phyloP scores from a whole-genome alignment of 2,888 invertebrate genomes.

The Drosophila subsilvestris region DNA sequence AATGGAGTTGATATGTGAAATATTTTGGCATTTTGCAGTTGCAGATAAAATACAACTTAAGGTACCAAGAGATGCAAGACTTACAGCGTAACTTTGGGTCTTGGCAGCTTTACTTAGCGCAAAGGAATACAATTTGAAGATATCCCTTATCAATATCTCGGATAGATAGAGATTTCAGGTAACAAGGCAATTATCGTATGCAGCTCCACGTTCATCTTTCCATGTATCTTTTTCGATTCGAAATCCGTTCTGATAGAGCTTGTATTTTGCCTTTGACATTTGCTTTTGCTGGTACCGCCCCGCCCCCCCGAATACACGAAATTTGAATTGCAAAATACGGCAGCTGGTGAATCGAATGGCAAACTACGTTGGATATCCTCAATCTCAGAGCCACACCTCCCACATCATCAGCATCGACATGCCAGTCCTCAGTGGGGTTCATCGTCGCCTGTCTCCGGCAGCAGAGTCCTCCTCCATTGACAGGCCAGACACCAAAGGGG shows the following conservation, averaged over 20 bases:
- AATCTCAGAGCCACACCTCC: conserved; percentile 15
- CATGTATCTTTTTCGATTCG: not conserved
- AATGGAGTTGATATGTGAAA: not conserved
- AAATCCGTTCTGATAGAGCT: conserved; percentile 1
- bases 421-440: conserved; percentile 1
- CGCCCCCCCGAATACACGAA: conserved; percentile 18
- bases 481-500: conserved; percentile 69
- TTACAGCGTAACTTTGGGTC: too few species aligned
- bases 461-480: conserved; percentile 47
- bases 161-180: not conserved
- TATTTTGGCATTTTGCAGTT: not conserved
- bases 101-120: too few species aligned
- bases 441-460: conserved; percentile 25
- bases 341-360: conserved; percentile 37
- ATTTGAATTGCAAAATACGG: conserved; percentile 70
- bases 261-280: conserved; percentile 14
- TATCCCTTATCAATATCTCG: not conserved
- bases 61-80: not conserved
- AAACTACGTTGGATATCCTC: conserved; percentile 17
- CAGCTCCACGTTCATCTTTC: not conserved
- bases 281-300: conserved; percentile 6
- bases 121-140: too few species aligned
- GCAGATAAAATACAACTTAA: too few species aligned
- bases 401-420: not conserved
- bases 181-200: too few species aligned